Evolutionary conservation across 2,113 vertebrate genomes (phyloP).

Genomic region (Hippocampus zosterae): DNA sequence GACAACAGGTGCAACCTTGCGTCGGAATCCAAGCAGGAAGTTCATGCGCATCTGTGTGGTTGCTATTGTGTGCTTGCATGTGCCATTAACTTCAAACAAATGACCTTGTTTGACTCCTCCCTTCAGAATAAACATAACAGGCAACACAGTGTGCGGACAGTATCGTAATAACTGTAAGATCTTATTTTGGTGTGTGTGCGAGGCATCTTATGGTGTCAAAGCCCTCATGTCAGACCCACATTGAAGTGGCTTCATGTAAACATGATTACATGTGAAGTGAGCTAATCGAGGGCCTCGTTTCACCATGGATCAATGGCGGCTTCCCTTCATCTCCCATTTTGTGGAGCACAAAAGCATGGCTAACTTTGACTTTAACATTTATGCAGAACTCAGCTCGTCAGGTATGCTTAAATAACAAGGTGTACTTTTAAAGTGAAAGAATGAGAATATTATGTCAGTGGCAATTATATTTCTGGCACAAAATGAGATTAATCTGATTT

Average conservation of each 20-base stretch:
- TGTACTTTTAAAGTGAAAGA: constrained; percentile 11
- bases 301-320: constrained; percentile 1
- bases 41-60: neutral
- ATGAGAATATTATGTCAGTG: neutral
- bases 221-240: constrained; percentile 42
- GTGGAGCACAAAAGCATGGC: constrained; percentile 9
- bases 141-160: constrained; percentile 27
- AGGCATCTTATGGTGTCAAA: constrained; percentile 53
- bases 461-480: neutral
- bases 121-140: neutral
- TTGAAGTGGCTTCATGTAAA: constrained; percentile 46
- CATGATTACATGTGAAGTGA: constrained; percentile 45
- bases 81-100: neutral
- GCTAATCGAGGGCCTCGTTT: constrained; percentile 7
- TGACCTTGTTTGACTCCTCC: neutral
- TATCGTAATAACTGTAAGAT: constrained; percentile 14
- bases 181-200: constrained; percentile 8
- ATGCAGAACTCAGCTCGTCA: neutral
- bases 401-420: neutral
- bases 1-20: constrained; percentile 71
- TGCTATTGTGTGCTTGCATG: constrained; percentile 12
- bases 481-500: neutral
- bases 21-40: constrained; percentile 24
- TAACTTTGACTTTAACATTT: constrained; percentile 5
- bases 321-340: neutral